A percentile compares a stretch with the other conserved stretches of the same genome.
Conservation (phyloP, 2,113 vertebrate genomes). For the Barnardius zonarius region DNA sequence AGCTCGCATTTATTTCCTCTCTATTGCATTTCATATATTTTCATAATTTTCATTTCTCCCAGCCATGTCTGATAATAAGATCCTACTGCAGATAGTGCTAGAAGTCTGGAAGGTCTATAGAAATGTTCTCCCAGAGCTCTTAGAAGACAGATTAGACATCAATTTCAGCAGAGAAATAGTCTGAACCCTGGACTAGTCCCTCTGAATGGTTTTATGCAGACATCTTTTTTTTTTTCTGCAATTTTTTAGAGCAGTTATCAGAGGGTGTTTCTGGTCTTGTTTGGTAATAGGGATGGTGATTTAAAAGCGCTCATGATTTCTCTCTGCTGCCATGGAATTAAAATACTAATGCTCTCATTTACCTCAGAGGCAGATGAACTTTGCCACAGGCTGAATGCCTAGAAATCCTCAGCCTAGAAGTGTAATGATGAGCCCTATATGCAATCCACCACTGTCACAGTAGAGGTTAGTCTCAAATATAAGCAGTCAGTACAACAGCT, state of each 20-base stretch:
- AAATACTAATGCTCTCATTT: background rate
- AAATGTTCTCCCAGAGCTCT: background rate
- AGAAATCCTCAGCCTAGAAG: background rate
- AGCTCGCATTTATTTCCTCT: background rate
- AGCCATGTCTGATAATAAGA: background rate
- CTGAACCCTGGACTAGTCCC: slow-evolving; percentile 4
- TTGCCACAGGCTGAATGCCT: background rate
- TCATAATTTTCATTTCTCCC: background rate
- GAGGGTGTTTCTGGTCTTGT: background rate
- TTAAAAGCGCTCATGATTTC: background rate
- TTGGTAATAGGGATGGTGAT: background rate
- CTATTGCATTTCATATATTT: background rate
- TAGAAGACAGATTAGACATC: background rate
- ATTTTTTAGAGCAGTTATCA: slow-evolving; percentile 54
- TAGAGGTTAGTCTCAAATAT: background rate
- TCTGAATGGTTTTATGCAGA: slow-evolving; percentile 17
- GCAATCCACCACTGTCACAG: background rate
- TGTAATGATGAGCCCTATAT: background rate
- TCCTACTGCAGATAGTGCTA: background rate
- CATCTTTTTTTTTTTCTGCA: slow-evolving; percentile 47
- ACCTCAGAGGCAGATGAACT: background rate
- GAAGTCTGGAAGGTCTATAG: background rate
- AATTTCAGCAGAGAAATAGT: slow-evolving; percentile 31
- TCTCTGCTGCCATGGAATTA: background rate
- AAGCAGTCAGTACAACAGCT: background rate